phyloP scores from a whole-genome alignment of 2,888 invertebrate species.

The Drosophila pegasa region DNA sequence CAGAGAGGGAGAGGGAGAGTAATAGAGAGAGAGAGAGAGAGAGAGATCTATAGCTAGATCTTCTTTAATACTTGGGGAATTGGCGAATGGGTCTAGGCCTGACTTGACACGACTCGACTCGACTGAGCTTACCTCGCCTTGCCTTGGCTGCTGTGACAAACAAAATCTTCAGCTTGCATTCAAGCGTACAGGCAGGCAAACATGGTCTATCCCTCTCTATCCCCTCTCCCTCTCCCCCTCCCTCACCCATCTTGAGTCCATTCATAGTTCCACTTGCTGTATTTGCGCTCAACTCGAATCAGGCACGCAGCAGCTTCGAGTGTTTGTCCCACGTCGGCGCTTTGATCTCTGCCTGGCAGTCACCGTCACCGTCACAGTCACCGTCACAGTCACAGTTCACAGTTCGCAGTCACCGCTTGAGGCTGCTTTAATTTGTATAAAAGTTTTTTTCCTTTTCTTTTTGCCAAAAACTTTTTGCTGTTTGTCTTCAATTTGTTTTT shows the following conservation, averaged over 20 bases:
- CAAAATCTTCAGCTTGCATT: slow-evolving; percentile 58
- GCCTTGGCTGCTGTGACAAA: slow-evolving; percentile 13
- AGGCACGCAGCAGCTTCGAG: slow-evolving; percentile 63
- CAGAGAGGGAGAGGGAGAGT: neutral
- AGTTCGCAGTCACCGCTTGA: slow-evolving; percentile 5
- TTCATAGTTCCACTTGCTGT: slow-evolving; percentile 68
- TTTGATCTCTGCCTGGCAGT: slow-evolving; percentile 54
- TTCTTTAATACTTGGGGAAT: slow-evolving; percentile 23
- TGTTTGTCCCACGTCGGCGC: slow-evolving; percentile 78
- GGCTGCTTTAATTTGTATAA: slow-evolving; percentile 63
- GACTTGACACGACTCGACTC: neutral
- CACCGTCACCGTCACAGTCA: neutral
- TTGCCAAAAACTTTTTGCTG: slow-evolving; percentile 32
- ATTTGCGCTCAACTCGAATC: slow-evolving; percentile 80
- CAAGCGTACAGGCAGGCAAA: slow-evolving; percentile 76
- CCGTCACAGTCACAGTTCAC: slow-evolving; percentile 1
- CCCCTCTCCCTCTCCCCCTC: too few species aligned
- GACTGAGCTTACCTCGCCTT: too few species aligned
- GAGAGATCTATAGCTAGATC: neutral
- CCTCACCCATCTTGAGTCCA: slow-evolving; percentile 48
- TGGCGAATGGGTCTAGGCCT: slow-evolving; percentile 42
- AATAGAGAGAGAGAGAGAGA: neutral
- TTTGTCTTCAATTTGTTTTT: slow-evolving; percentile 3
- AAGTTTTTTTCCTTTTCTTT: slow-evolving; percentile 43
- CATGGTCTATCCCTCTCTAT: slow-evolving; percentile 47